Evolutionary conservation across 2,797 vertebrate genomes (phyloP), one percentile per base, ranked within the genome.

Genomic region (Phaenicophaeus curvirostris): DNA sequence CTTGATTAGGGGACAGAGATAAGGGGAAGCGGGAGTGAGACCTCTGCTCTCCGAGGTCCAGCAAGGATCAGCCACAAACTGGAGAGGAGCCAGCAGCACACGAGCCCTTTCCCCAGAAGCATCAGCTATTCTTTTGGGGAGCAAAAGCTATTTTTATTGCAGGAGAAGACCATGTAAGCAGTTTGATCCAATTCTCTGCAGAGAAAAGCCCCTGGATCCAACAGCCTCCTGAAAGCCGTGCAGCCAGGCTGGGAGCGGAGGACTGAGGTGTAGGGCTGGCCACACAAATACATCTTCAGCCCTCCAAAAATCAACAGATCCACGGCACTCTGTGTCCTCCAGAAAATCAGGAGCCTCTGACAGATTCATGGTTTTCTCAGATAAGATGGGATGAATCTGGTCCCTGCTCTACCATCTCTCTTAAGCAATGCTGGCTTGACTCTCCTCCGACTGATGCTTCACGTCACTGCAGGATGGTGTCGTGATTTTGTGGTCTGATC

Each of bases 331-430:
- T 66, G 12, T 15, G 27, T 51, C 5, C 31, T 35, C 31, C 8
- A 6, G 31, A 44, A 85, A 69, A 58, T 30, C 42, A 73, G 51
- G 51, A 85, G 14, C 42, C 35, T 87, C 7, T 42, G 15, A 46
- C 8, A 74, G 41, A 48, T 33, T 42, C 30, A 8, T 3, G 25
- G 5, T n/a, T 63, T 28, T 87, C 87, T 61, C 68, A 53, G 14
- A 8, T 0, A 6, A 63, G 20, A 39, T 61, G 13, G 15, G 8
- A 30, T 28, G 15, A 6, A 44, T 24, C 68, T 0, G 0, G 13
- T 48, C n/a, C 54, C 44, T 69, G 51, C 28, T 87, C 46, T 46
- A 7, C 16, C 72, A 48, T 28, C 4, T 20, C 35, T 42, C 23
- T 67, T 37, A 15, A 77, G 4, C 24, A 55, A 48, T 16, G 37